Base-by-base conservation (phyloP, 2,888 invertebrate genomes). In the Caenorhabditis sp. region DNA sequence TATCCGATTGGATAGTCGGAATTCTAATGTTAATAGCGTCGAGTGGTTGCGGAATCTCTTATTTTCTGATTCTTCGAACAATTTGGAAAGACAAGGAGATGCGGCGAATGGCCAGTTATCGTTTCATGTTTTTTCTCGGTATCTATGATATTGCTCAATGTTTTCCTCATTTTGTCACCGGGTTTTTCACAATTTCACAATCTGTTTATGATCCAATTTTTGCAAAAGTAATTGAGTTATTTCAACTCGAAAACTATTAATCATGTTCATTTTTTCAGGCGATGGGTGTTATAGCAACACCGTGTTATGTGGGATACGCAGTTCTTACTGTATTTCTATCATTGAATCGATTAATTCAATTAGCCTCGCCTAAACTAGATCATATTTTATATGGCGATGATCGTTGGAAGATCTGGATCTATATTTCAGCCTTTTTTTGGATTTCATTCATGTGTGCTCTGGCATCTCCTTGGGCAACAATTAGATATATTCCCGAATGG, bases 51-150 rank as follows among this genome's bases (percentile, higher is more conserved):
- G 79, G 65, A 1, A 21, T 77, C 2, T 77, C 79, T 10, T 81
- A 81, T 61, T 71, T 70, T 23, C 36, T 79, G 0, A 81, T 81
- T 55, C 73, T 79, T 55, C 63, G 82, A 78, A 77, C 77, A 31
- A 83, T 84, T 55, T 78, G 72, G 69, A 74, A 68, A 57, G 83
- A 84, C 69, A 74, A 77, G 26, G 84, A 84, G 54, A 62, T 84
- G 27, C 63, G 65, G 12, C 55, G 76, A 36, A 69, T 83, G 69
- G 66, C 82, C 8, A 81, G 82, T 55, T 84, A 84, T 69, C 78
- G 81, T 59, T 76, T 84, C 58, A 84, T 84, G 83, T 81, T 84
- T 49, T 63, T 74, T 27, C 71, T 84, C 8, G 79, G 80, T n/a
- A 36, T 79, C 21, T 79, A 78, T 67, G 84, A 83, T 53, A 77